Evolutionary conservation across 2,113 vertebrate genomes (phyloP), one percentile per base, ranked within the genome.

Genomic region (Formicarius rufipectus): DNA sequence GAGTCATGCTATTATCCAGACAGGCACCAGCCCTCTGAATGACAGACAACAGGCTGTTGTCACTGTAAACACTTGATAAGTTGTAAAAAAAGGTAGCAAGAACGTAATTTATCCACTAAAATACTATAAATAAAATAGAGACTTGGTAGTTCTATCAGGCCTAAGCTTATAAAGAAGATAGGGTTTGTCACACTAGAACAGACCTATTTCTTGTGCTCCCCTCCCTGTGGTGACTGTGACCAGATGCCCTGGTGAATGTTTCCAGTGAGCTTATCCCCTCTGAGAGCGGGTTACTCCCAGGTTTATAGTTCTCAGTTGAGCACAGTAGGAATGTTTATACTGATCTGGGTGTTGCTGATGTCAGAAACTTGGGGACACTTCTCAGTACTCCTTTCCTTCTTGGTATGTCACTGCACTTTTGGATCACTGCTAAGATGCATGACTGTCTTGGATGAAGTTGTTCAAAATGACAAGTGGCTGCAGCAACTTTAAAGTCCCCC

Each of bases 1-100:
- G 93, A 96, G 66, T 82, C 37, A 16, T 79, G 75, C 67, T 92
- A 88, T 94, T 94, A 97, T 84, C 75, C 85, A 95, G 90, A 50
- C 87, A 84, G 85, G 68, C 93, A 66, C 82, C 85, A 96, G 69
- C 33, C 27, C 52, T 86, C 85, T 90, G 88, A 86, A 59, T 94
- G 92, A 88, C 79, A 94, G 84, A 80, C 72, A 94, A 63, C 87
- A 83, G 47, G 56, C 63, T 90, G 75, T 67, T 96, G 50, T 93
- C 84, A 88, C 87, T 80, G 67, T 85, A 89, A 94, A 79, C 84
- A 85, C 78, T 89, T 79, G 63, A 94, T 67, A 85, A 72, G 50
- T 84, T 75, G 63, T 17, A 75, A 71, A 89, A 52, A 73, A 52
- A 62, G 39, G 37, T 33, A 91, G 25, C 28, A 55, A 22, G 30